Base-by-base conservation (phyloP, 2,888 invertebrate genomes). In the Melipona beecheii region DNA sequence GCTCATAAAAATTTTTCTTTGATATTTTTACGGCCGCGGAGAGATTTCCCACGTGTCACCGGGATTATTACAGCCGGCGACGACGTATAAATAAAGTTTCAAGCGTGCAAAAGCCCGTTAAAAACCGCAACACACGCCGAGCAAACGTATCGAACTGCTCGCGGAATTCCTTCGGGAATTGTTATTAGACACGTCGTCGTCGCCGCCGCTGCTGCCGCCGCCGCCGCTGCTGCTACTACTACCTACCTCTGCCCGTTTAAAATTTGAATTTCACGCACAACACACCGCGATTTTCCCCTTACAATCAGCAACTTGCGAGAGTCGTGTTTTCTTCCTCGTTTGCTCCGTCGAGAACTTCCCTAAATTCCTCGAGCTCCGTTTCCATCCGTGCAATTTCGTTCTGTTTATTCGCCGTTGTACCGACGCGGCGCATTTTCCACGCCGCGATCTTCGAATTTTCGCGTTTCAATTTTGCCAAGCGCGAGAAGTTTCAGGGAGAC, bases 41-140 rank as follows among this genome's bases (percentile, higher is more conserved):
- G 70, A 82, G 82, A 86, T 84, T 86, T 85, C 82, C 82, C 84
- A 82, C 80, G 82, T 77, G 84, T 86, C 82, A 80, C 80, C 43
- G 73, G 80, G 78, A 85, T 78, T 82, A 86, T 85, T 80, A 80
- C 77, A 77, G 66, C 70, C 15, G 21, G 66, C 65, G 58, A 75
- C 77, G 82, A 70, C 43, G 72, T 82, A 85, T 86, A 85, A 82
- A 82, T 84, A 84, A 86, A 80, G 62, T 79, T 86, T 84, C 74
- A 81, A 83, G 77, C 58, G 75, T 73, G 11, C 76, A 60, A 64
- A 43, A 21, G 69, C 74, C 71, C 64, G 71, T 71, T 77, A 70
- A 60, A 68, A 60, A 68, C 72, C 56, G 27, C 68, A 19, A 43
- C 68, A 19, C 49, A 43, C n/a, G 73, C 65, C 31, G 54, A 50